A percentile compares a stretch with the other conserved stretches of the same genome.
Evolutionary conservation across 1,140 invertebrate species (phyloP).

Genomic region (Trachelipus rathkii): DNA sequence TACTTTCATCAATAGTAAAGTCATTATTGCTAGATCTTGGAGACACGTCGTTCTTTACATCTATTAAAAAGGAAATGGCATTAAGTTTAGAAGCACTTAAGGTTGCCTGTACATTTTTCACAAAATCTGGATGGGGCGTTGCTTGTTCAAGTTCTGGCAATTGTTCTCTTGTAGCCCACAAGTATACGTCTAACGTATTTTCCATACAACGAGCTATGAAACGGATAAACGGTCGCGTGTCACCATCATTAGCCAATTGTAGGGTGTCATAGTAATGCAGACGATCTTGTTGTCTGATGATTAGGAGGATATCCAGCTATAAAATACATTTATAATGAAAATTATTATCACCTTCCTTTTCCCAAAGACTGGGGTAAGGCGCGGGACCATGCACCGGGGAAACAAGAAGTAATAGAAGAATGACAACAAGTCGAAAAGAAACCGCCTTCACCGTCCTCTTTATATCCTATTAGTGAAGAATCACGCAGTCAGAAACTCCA

Average conservation of each 20-base stretch:
- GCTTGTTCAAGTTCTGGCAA: not conserved
- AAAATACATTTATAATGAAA: too few relatives aligned
- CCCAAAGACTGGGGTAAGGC: too few relatives aligned
- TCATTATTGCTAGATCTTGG: not conserved
- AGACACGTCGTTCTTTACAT: not conserved
- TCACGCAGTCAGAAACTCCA: too few relatives aligned
- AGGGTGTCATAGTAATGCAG: slow-evolving; percentile 72
- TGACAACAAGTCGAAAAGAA: too few relatives aligned
- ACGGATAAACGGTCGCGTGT: slow-evolving; percentile 85
- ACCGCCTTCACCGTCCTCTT: too few relatives aligned
- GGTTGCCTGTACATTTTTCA: not conserved
- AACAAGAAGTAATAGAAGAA: too few relatives aligned
- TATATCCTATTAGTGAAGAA: too few relatives aligned
- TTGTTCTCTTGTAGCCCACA: slow-evolving; percentile 12
- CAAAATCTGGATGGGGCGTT: not conserved
- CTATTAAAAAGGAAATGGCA: not conserved
- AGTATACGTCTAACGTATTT: slow-evolving; percentile 70
- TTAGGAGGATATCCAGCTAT: slow-evolving; percentile 87
- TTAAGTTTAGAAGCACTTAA: not conserved
- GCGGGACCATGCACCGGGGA: too few relatives aligned
- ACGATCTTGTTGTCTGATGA: slow-evolving; percentile 86
- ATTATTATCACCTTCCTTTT: too few relatives aligned
- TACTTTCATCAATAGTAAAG: not conserved
- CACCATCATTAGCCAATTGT: slow-evolving; percentile 84
- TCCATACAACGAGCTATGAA: slow-evolving; percentile 94